Evolutionary conservation across 1,140 invertebrate genomes (phyloP).

Genomic region (Monochamus saltuarius): DNA sequence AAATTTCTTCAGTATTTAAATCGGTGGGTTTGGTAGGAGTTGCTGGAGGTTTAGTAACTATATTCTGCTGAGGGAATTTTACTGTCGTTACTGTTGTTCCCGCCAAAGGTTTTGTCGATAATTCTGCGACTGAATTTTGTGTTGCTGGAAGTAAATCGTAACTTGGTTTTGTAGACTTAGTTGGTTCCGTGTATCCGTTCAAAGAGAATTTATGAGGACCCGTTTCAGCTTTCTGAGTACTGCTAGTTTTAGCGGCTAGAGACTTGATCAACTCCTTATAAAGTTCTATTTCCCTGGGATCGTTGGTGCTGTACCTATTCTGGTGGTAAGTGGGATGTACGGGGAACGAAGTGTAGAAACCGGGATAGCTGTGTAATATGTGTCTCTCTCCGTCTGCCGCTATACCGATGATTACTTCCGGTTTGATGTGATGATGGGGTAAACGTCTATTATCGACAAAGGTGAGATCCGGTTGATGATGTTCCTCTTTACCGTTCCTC

Average conservation of each 20-base stretch:
- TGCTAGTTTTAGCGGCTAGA: constrained; percentile 34
- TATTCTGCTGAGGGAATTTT: neutral
- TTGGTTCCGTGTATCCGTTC: constrained; percentile 2
- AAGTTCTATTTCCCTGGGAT: constrained; percentile 34
- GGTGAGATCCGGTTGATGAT: neutral
- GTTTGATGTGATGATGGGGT: constrained; percentile 23
- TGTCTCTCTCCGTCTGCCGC: constrained; percentile 37
- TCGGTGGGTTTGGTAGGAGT: neutral
- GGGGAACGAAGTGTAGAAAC: constrained; percentile 19
- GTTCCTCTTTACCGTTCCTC: constrained; percentile 18
- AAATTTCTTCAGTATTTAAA: neutral
- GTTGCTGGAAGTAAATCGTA: neutral
- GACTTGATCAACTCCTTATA: constrained; percentile 36
- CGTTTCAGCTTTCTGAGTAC: constrained; percentile 11
- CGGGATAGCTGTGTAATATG: constrained; percentile 38
- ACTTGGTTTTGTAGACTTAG: neutral
- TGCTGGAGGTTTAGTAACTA: neutral
- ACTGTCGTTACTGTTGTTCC: neutral
- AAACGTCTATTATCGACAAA: constrained; percentile 12
- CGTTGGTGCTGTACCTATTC: constrained; percentile 15
- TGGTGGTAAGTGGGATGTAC: constrained; percentile 2
- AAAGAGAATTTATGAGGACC: constrained; percentile 18
- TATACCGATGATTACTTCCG: constrained; percentile 29
- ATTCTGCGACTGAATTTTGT: neutral
- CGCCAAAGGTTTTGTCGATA: constrained; percentile 18